Base-by-base conservation (phyloP, 2,797 vertebrate genomes). In the Macropodus opercularis region DNA sequence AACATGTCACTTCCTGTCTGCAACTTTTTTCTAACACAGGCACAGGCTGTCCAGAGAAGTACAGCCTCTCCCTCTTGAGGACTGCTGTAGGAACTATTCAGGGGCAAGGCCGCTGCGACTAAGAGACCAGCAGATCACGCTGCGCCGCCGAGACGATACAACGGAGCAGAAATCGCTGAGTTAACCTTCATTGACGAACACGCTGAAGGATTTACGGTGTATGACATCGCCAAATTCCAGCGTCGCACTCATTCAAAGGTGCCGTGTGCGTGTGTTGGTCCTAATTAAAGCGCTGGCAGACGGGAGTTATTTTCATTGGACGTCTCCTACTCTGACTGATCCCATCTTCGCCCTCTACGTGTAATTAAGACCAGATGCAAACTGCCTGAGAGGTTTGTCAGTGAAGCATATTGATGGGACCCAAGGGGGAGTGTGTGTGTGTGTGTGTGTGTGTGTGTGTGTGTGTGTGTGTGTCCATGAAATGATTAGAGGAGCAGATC, bases 341-440 rank as follows among this genome's bases (percentile, higher is more conserved):
- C 71, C 77, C 57, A 57, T 70, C 62, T 39, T 76, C 71, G 66
- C 21, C 70, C 69, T 42, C 59, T 34, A 36, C 5, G 3, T 66
- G 61, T 85, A 82, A 87, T 85, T 75, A 81, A 71, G 72, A 81
- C 70, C 83, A 85, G 79, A 83, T 79, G 87, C 63, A 73, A 85
- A 73, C 53, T 75, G 67, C 23, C 74, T 54, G 57, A 70, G 67
- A 72, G 65, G 63, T 79, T 82, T 61, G 53, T 71, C 59, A 69
- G 52, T 72, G 81, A 81, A 82, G 67, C 61, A 61, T 70, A 84
- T 67, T 69, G 69, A 85, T 81, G 49, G 63, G 49, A 68, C 68
- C 58, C 64, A 44, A 2, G 55, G 61, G 77, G 71, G 34, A 47
- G 9, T 6, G 1, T 18, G n/a, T n/a, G 35, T 3, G 24, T 18